Base-by-base conservation (phyloP, 2,888 invertebrate genomes). In the Conchocele bisecta region DNA sequence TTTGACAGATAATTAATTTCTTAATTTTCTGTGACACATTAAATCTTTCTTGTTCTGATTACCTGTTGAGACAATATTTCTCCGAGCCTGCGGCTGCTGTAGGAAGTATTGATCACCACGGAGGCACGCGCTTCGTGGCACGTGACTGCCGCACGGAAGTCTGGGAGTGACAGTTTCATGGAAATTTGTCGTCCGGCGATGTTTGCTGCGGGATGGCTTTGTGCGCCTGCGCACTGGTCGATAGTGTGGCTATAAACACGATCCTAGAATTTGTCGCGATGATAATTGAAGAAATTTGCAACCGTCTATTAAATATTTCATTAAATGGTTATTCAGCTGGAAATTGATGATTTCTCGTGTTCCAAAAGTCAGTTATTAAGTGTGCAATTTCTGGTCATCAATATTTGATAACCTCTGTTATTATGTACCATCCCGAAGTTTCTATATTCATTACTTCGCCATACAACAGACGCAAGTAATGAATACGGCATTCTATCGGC, bases 31-130 rank as follows among this genome's bases (percentile, higher is more conserved):
- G 61, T 74, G 69, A 69, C 74, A 69, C 68, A 74, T 74, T 74
- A 74, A 69, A 74, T 74, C 69, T 74, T 74, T 74, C 74, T 74
- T 74, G 46, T 65, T 58, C 65, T 51, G 71, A 69, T 69, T 74
- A 65, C 74, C 74, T 74, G 69, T 68, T 37, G 69, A 60, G 74
- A 69, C 65, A 65, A 65, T 69, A 69, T 74, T 74, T 69, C 65
- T 69, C 64, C 46, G 65, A 60, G 41, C 74, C 74, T 41, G 50
- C 39, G 74, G 69, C 74, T 65, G n/a, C n/a, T n/a, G n/a, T n/a
- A n/a, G n/a, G n/a, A n/a, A n/a, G 56, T 60, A 65, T 69, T 61
- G 44, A 65, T 74, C 57, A 37, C 65, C 69, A 74, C 69, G 53
- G 66, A 35, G 26, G 63, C 73, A 67, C 67, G 67, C 59, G 67